These are phyloP conservation scores for Hemicordylus capensis DNA, from an alignment of 2,113 vertebrate species.

Conservation along the genomic window DNA sequence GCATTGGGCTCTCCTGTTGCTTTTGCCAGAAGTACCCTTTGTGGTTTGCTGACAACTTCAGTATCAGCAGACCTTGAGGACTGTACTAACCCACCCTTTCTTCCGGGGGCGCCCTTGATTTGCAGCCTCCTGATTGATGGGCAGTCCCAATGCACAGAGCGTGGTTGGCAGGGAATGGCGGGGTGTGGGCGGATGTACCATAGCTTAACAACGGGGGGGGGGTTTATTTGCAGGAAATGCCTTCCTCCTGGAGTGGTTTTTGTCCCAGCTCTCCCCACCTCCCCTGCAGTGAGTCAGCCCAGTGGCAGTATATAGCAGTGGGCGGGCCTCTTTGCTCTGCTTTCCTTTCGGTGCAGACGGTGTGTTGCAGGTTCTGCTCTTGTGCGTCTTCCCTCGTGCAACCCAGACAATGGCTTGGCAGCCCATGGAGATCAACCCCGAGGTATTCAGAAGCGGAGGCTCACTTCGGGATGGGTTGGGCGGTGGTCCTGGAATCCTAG, in stretches of 20 bases:
- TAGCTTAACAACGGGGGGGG: rapidly evolving
- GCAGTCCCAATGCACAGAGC: background rate
- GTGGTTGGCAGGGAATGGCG: no score
- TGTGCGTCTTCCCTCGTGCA: rapidly evolving
- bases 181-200: background rate
- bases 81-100: conserved; percentile 20
- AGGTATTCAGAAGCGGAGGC: conserved; percentile 77
- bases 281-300: conserved; percentile 72
- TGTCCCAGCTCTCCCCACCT: conserved; percentile 31
- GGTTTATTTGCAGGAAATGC: no score
- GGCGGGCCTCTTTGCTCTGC: conserved; percentile 73
- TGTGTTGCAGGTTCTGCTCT: rapidly evolving
- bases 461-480: no score
- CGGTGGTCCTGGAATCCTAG: background rate
- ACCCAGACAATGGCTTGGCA: conserved; percentile 86
- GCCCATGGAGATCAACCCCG: conserved; percentile 94
- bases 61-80: conserved; percentile 56
- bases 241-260: background rate
- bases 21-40: background rate
- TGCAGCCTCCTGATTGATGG: rapidly evolving
- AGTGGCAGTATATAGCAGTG: conserved; percentile 65
- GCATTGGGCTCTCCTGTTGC: background rate
- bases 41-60: conserved; percentile 31
- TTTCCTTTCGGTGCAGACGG: background rate
- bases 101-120: background rate